Evolutionary conservation across 1,140 invertebrate genomes (phyloP), one percentile per base, ranked within the genome.

Genomic region (Forficula auricularia): DNA sequence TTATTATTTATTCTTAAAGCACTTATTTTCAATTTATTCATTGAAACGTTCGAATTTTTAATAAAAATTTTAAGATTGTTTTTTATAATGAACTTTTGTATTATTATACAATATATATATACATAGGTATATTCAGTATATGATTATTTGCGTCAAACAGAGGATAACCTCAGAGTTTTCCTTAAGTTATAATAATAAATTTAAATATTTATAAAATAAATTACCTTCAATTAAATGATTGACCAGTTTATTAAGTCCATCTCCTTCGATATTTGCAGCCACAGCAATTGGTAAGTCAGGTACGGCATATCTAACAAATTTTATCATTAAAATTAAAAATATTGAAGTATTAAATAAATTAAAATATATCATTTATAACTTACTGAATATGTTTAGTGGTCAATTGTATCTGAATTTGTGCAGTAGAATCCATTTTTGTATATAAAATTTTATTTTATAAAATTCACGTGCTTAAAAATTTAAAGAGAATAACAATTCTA

Each of bases 211-310:
- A 15, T 40, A 38, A 43, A 59, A 56, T 19, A 39, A 48, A 40
- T 56, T 70, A 68, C 80, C 77, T 60, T 72, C 73, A 20, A 91
- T 54, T 42, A 92, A 54, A 42, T 78, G 71, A 66, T 91, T 89
- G 4, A 94, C 60, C 16, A 92, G 64, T 40, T 67, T 71, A 59
- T 87, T 90, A 3, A 94, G 62, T 41, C 82, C 79, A 38, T 67
- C 61, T 6, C 67, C 57, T 35, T 72, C 66, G 8, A 86, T 71
- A 40, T 68, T 71, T 31, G 71, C 68, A 36, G 82, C 75, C 12
- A 92, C 77, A 7, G 83, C 79, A 55, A 83, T 78, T 0, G 85
- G 82, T 50, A 71, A 72, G 63, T 90, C 82, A 10, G 87, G 76
- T 35, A 92, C 75, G 8, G 86, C 79, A 73, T 79, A 89, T 48